phyloP scores from a whole-genome alignment of 2,113 vertebrate species.

The Canis aureus region DNA sequence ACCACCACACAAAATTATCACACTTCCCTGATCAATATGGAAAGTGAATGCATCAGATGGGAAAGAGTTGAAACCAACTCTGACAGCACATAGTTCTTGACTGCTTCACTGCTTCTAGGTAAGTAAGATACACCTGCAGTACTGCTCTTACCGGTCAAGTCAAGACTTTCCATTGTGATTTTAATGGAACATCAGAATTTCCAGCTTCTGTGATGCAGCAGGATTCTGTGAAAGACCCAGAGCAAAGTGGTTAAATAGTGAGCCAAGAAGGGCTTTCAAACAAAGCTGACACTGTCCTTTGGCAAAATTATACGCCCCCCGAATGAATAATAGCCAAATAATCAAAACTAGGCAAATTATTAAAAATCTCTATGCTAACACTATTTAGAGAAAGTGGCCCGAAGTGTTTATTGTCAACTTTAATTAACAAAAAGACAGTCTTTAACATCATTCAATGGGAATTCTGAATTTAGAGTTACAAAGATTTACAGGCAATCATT shows the following conservation, averaged over 20 bases:
- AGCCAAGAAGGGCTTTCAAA: constrained; percentile 19
- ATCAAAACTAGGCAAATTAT: constrained; percentile 18
- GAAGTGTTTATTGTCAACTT: constrained; percentile 4
- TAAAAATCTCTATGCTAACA: background rate
- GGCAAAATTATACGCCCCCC: constrained; percentile 27
- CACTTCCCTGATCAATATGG: constrained; percentile 52
- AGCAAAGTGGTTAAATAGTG: constrained; percentile 61
- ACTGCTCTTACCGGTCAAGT: constrained; percentile 79
- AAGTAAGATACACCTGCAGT: constrained; percentile 4
- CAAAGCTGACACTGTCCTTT: background rate
- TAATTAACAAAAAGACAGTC: constrained; percentile 49
- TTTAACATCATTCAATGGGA: constrained; percentile 41
- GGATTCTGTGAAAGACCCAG: constrained; percentile 79
- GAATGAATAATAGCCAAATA: constrained; percentile 34
- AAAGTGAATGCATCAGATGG: constrained; percentile 41
- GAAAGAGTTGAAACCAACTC: constrained; percentile 41
- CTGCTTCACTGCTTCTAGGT: constrained; percentile 32
- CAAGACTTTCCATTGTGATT: constrained; percentile 83
- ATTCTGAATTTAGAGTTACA: constrained; percentile 46
- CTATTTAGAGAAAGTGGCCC: background rate
- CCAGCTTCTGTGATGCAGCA: constrained; percentile 75
- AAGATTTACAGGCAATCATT: background rate
- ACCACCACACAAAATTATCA: constrained; percentile 57
- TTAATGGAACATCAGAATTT: constrained; percentile 79
- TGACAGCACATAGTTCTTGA: background rate